A percentile compares a stretch with the other conserved stretches of the same genome.
Conservation (phyloP, 1,140 invertebrate species). For the Panagrolaimus sp. region DNA sequence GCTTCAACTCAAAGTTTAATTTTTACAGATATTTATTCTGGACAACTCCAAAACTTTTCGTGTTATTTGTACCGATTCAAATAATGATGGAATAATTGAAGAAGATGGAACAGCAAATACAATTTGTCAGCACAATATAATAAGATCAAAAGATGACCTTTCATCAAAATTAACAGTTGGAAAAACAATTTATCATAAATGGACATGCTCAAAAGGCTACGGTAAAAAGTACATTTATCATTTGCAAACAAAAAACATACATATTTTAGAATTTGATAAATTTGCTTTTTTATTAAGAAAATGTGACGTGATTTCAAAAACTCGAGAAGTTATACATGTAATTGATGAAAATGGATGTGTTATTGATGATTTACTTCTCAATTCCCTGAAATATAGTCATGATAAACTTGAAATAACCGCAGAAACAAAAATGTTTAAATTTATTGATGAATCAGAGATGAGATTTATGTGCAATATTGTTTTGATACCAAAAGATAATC, state of each 20-base stretch:
- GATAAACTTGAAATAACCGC: constrained; percentile 10
- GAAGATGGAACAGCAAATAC: constrained; percentile 8
- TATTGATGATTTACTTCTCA: background rate
- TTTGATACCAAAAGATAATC: background rate
- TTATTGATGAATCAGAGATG: background rate
- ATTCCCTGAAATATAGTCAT: background rate
- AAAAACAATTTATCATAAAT: constrained; percentile 2
- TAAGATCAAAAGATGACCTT: background rate
- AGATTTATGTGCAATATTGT: constrained; percentile 13
- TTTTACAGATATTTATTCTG: constrained; percentile 7
- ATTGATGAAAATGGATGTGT: constrained; percentile 11
- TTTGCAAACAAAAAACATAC: background rate
- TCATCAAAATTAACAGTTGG: constrained; percentile 9
- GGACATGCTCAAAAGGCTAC: background rate
- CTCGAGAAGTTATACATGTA: constrained; percentile 9
- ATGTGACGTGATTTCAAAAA: constrained; percentile 8
- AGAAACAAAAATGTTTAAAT: background rate
- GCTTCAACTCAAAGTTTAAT: background rate
- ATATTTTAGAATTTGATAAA: background rate
- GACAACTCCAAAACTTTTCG: background rate
- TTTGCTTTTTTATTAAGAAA: background rate
- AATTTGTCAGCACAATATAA: constrained; percentile 1
- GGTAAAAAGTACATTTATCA: background rate
- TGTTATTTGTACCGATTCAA: background rate
- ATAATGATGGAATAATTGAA: background rate